Conservation (phyloP, 2,113 vertebrate genomes). For the Gopherus flavomarginatus region DNA sequence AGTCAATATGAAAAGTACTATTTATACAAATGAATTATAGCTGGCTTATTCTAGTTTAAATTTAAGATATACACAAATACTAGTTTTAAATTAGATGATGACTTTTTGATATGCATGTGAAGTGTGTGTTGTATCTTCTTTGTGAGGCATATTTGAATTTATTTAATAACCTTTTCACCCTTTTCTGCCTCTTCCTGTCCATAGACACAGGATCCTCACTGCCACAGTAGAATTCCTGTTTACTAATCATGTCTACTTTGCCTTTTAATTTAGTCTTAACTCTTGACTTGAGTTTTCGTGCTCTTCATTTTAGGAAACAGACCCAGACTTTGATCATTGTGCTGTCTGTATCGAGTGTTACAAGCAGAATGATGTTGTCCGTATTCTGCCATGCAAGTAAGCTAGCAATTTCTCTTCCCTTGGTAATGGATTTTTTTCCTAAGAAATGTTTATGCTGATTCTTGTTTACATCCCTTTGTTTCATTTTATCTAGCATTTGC, state of each 20-base stretch:
- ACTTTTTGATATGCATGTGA: background rate
- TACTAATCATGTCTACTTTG: background rate
- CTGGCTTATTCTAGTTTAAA: background rate
- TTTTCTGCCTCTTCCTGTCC: background rate
- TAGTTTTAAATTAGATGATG: background rate
- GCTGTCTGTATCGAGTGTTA: conserved; percentile 98
- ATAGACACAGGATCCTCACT: background rate
- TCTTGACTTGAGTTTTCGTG: conserved; percentile 66
- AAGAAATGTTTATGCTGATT: background rate
- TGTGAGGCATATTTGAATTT: background rate
- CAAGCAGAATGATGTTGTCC: conserved; percentile 96
- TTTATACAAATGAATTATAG: background rate
- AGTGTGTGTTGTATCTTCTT: background rate
- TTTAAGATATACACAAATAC: background rate
- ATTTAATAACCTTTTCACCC: background rate
- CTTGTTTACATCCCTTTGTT: background rate
- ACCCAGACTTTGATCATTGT: conserved; percentile 98
- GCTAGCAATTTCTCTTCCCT: conserved; percentile 65
- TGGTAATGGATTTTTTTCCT: background rate
- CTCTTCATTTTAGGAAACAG: conserved; percentile 88
- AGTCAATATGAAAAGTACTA: background rate
- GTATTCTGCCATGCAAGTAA: conserved; percentile 98
- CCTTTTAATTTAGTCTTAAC: background rate
- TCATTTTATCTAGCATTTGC: background rate
- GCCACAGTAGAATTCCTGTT: background rate